Evolutionary conservation across 2,888 invertebrate species (phyloP).

Genomic region (Eugnorisma glareosa): DNA sequence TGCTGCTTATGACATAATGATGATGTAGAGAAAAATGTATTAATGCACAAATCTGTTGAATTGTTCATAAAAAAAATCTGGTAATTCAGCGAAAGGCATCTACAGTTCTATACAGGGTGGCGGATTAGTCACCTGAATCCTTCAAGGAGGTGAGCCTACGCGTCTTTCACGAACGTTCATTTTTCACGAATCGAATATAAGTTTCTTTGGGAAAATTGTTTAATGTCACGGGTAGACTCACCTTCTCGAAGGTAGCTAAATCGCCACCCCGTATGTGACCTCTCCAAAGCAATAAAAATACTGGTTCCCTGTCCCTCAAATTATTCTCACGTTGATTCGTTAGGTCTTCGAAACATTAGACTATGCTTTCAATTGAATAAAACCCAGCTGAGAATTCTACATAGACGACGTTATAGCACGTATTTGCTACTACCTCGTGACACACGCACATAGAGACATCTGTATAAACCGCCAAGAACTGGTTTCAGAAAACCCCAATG

Average conservation of each 20-base stretch:
- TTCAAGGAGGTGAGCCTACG: background rate
- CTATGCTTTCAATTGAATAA: background rate
- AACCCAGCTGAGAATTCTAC: background rate
- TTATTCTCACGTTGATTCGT: background rate
- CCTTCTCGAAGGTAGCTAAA: background rate
- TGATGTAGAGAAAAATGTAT: too few relatives aligned
- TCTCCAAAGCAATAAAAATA: background rate
- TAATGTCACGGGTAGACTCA: too few relatives aligned
- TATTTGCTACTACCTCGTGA: background rate
- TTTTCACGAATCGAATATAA: too few relatives aligned
- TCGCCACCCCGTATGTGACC: background rate
- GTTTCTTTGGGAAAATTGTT: too few relatives aligned
- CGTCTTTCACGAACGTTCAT: too few relatives aligned
- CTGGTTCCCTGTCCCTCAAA: too few relatives aligned
- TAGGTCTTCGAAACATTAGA: background rate
- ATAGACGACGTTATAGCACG: background rate
- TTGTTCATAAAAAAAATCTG: background rate
- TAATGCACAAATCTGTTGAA: background rate
- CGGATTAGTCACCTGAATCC: background rate
- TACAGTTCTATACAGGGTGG: background rate
- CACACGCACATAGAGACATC: conserved; percentile 39
- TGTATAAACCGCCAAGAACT: conserved; percentile 24
- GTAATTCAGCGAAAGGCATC: background rate
- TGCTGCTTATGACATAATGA: background rate
- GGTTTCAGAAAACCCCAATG: background rate